Conservation (phyloP, 2,888 invertebrate genomes). For the Chirona hameri region DNA sequence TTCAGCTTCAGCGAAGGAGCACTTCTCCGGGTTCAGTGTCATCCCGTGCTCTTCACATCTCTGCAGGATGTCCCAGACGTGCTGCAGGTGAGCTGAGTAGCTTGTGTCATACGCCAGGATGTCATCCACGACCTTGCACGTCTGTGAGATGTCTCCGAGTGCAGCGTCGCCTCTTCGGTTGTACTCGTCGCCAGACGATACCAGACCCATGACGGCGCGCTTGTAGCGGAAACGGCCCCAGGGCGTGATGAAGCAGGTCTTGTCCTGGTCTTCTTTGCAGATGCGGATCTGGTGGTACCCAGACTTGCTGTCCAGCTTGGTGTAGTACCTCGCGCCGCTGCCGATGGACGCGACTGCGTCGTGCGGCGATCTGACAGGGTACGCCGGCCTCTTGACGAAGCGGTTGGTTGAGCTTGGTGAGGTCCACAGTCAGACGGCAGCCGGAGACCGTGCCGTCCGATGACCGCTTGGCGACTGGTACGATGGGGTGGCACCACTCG, state of each 20-base stretch:
- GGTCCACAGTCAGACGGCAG: neutral
- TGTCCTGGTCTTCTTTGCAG: neutral
- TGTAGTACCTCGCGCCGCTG: neutral
- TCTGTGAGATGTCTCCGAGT: neutral
- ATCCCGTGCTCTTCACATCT: neutral
- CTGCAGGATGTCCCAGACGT: neutral
- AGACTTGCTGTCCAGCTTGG: neutral
- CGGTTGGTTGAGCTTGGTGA: neutral
- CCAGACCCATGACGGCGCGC: neutral
- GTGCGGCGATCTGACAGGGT: neutral
- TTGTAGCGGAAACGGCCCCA: neutral
- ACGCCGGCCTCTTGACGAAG: neutral
- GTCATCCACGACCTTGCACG: neutral
- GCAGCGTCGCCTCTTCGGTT: neutral
- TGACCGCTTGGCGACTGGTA: neutral
- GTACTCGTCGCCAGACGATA: neutral
- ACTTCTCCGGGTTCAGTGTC: neutral
- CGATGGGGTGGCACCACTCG: neutral
- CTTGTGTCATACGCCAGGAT: neutral
- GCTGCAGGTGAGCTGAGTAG: neutral
- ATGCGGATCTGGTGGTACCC: neutral
- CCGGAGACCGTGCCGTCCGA: neutral
- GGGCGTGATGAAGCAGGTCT: neutral
- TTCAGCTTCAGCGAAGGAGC: neutral
- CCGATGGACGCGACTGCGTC: neutral